Base-by-base conservation (phyloP, 1,140 invertebrate genomes). In the Phenacoccus solenopsis region DNA sequence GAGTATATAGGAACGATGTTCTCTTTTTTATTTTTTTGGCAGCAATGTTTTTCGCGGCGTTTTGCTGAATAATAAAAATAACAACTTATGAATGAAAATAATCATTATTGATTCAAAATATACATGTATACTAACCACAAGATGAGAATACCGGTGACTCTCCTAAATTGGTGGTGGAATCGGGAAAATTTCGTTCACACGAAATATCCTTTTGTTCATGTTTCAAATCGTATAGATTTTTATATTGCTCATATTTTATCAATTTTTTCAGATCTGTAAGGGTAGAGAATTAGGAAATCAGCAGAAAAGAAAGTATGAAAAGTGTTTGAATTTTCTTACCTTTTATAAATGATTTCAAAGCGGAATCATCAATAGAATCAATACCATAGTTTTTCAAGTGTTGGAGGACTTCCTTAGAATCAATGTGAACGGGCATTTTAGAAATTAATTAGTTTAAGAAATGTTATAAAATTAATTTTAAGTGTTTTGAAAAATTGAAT, bases 211-310 rank as follows among this genome's bases (percentile, higher is more conserved):
- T 9, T 49, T 49, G 5, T 49, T 49, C 38, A n/a, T 3, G 20
- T 49, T 49, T n/a, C 4, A n/a, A 10, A 49, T 49, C 38, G 16
- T 4, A 64, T 22, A 27, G 2, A 16, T 24, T 24, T 27, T 64
- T 64, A 10, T 64, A 27, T 3, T 25, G 25, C 22, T 64, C 59
- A 24, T 64, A 64, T 64, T 64, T 64, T 5, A 64, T 64, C 9
- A 64, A 16, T 64, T 64, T 64, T 27, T 64, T 64, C 59, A 64
- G 16, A 64, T 64, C 59, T 64, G 25, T 13, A 25, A 64, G 4
- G 5, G n/a, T 5, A 64, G 4, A 16, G 25, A 25, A 3, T 24
- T 22, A 25, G 59, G 25, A 24, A 25, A 25, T 3, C 21, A 22
- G 5, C 20, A 10, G 3, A 27, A 64, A 10, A 64, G 13, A 64